A percentile compares a stretch with the other conserved stretches of the same genome.
Conservation (phyloP, 2,113 vertebrate genomes). For the Vulpes vulpes region DNA sequence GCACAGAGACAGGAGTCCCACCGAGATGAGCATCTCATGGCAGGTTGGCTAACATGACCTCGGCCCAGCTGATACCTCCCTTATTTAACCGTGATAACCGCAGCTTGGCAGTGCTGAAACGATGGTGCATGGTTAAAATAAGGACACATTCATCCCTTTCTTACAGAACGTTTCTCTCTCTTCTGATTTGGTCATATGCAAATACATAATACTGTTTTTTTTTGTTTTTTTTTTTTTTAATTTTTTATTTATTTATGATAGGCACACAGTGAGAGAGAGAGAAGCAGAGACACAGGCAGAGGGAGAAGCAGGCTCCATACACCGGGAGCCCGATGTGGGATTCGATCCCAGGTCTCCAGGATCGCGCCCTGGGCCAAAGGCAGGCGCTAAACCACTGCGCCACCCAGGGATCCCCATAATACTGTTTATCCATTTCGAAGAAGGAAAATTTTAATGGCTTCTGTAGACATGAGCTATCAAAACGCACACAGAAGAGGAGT, state of each 20-base stretch:
- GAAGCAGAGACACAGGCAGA: no score
- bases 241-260: no score
- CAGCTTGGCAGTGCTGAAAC: not conserved
- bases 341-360: no score
- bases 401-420: no score
- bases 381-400: no score
- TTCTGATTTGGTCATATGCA: not conserved
- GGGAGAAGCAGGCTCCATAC: no score
- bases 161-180: not conserved
- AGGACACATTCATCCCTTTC: not conserved
- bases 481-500: not conserved
- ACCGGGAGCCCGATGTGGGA: no score
- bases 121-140: not conserved
- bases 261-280: no score
- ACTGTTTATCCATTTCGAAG: not conserved
- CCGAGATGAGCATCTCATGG: not conserved
- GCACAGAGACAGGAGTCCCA: not conserved
- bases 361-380: no score
- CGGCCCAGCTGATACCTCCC: fast-evolving
- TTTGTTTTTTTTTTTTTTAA: no score
- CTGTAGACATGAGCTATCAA: not conserved
- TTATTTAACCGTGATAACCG: not conserved
- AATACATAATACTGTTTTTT: not conserved
- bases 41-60: not conserved
- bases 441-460: not conserved